Percentiles rank a stretch among this genome's conserved stretches.
These are phyloP conservation scores for Zaprionus ornatus DNA, from an alignment of 1,140 invertebrate genomes.

Conservation along the genomic window DNA sequence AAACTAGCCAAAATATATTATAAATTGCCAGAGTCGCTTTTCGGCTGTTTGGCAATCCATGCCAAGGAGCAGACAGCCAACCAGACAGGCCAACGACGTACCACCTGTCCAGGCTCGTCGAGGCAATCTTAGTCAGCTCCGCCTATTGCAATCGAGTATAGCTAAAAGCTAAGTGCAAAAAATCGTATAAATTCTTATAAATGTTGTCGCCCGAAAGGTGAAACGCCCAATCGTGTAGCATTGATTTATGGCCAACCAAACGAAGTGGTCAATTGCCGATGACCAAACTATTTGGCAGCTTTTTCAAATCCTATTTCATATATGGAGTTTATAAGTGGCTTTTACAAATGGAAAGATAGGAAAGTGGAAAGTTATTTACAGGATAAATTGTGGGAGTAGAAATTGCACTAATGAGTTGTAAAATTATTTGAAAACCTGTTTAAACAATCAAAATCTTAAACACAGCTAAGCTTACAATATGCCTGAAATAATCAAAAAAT, in stretches of 20 bases:
- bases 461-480: neutral
- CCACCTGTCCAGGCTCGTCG: conserved; percentile 25
- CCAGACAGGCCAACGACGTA: neutral
- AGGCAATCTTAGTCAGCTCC: neutral
- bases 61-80: conserved; percentile 1
- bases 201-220: neutral
- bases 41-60: neutral
- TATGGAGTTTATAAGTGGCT: neutral
- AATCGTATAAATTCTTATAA: conserved; percentile 23
- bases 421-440: neutral
- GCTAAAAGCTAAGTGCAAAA: conserved; percentile 8
- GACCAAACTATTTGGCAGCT: neutral
- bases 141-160: conserved; percentile 1
- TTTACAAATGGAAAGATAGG: neutral
- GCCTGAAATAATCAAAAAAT: neutral
- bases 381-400: neutral
- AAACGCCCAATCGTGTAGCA: neutral
- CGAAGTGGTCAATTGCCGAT: neutral
- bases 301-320: neutral
- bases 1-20: conserved; percentile 31
- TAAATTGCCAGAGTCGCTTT: conserved; percentile 15
- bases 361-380: neutral
- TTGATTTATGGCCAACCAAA: conserved; percentile 18
- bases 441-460: neutral
- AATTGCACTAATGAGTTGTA: neutral